These are phyloP conservation scores for Drosophila neocordata DNA, from an alignment of 1,140 invertebrate species.

Conservation along the genomic window DNA sequence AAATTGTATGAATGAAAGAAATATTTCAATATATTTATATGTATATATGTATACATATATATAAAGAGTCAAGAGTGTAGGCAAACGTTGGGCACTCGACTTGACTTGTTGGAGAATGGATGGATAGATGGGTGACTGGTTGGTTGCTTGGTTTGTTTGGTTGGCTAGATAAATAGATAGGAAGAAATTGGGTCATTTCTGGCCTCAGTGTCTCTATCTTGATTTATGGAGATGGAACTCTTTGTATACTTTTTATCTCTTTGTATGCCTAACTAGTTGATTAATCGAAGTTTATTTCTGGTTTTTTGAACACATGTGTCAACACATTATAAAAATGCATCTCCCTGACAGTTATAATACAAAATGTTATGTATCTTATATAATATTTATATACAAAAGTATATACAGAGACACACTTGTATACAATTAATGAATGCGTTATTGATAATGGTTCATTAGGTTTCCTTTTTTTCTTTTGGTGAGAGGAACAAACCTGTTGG, in stretches of 20 bases:
- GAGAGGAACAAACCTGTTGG: not conserved
- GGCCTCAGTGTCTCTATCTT: slow-evolving; percentile 41
- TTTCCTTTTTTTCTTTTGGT: not conserved
- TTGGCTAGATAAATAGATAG: slow-evolving; percentile 24
- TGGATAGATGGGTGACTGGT: slow-evolving; percentile 2
- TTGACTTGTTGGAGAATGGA: not conserved
- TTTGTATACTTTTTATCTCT: slow-evolving; percentile 33
- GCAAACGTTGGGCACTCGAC: slow-evolving; percentile 3
- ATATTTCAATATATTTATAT: not conserved
- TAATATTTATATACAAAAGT: not conserved
- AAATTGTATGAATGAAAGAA: slow-evolving; percentile 62
- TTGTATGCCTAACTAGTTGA: slow-evolving; percentile 55
- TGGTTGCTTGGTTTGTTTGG: not conserved
- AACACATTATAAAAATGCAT: slow-evolving; percentile 12
- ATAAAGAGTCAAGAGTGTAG: slow-evolving; percentile 1
- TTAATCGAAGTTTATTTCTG: slow-evolving; percentile 69
- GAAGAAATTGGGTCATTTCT: slow-evolving; percentile 63
- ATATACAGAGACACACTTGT: not conserved
- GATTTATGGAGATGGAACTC: slow-evolving; percentile 39
- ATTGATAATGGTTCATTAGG: slow-evolving; percentile 6
- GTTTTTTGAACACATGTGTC: slow-evolving; percentile 3
- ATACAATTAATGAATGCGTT: not conserved
- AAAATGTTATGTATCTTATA: not conserved
- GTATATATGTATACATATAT: not conserved
- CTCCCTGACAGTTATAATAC: slow-evolving; percentile 19